Base-by-base conservation (phyloP, 1,140 invertebrate genomes). In the Drosophila nigrodunni region DNA sequence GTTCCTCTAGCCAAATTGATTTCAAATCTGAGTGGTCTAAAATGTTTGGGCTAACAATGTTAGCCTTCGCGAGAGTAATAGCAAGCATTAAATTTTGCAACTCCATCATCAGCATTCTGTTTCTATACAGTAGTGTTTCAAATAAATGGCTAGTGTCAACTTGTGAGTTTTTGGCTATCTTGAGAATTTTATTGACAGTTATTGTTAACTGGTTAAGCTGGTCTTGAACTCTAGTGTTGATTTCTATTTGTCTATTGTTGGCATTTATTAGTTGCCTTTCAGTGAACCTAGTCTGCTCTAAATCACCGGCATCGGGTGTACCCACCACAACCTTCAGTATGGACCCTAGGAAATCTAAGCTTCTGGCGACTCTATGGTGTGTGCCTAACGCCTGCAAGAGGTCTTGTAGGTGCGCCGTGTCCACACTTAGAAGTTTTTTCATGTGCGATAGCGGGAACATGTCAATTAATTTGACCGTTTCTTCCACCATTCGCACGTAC, bases 1-100 rank as follows among this genome's bases (percentile, higher is more conserved):
- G 55, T 9, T 74, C 52, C 46, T 69, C 64, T 41, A 68, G 47
- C 70, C 70, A 69, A 74, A 78, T 30, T 34, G 60, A 46, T 13
- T 74, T 57, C 1, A 78, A 37, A 34, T 69, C 46, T 52, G 46
- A 2, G 11, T 74, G 70, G 7, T 72, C 74, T 11, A 77, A 35
- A 47, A 77, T 15, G 15, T 15, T 15, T 15, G 15, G 15, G 15
- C 15, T 15, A 15, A 15, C 15, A 0, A 15, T 15, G 0, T 15
- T 15, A 15, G 15, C 15, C 15, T 15, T 15, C 15, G 15, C 15
- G 15, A 15, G 15, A 15, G 15, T 15, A 15, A 15, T 15, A 15
- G 15, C 15, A 15, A 15, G 15, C 15, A 15, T 15, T 15, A 15
- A 15, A 15, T 15, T 15, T 15, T 15, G 1, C 15, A 15, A 15